Percentiles rank a stretch among this genome's conserved stretches.
These are phyloP conservation scores for Taeniopygia guttata DNA, from an alignment of 2,797 vertebrate species.

Conservation along the genomic window DNA sequence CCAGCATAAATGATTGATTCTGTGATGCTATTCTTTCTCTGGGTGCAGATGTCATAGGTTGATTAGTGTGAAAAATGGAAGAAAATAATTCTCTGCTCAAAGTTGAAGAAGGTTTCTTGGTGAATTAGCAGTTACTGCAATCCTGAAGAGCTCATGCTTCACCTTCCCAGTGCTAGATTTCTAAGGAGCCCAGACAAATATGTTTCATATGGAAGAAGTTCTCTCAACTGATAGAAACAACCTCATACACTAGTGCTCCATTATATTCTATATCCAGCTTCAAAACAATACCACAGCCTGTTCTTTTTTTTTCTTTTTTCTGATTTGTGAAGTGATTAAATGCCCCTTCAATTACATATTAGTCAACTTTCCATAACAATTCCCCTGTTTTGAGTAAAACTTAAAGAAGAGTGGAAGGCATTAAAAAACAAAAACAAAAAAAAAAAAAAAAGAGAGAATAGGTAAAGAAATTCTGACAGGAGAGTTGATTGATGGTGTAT, in stretches of 20 bases:
- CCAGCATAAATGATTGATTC: neutral
- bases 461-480: constrained; percentile 34
- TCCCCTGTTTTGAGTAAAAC: neutral
- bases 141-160: neutral
- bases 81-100: neutral
- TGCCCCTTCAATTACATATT: neutral
- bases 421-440: neutral
- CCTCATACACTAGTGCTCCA: fast-evolving
- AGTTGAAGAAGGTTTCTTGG: neutral
- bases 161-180: neutral
- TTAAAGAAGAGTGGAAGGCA: neutral
- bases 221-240: neutral
- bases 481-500: constrained; percentile 44
- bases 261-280: neutral
- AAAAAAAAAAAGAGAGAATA: neutral
- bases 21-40: neutral
- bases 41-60: neutral
- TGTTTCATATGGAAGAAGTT: neutral
- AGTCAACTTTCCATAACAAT: neutral
- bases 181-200: neutral
- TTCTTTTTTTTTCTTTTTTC: neutral
- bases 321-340: neutral
- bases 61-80: neutral
- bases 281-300: neutral
- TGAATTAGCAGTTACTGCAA: neutral